Base-by-base conservation (phyloP, 1,140 invertebrate species). In the Orussus abietinus region DNA sequence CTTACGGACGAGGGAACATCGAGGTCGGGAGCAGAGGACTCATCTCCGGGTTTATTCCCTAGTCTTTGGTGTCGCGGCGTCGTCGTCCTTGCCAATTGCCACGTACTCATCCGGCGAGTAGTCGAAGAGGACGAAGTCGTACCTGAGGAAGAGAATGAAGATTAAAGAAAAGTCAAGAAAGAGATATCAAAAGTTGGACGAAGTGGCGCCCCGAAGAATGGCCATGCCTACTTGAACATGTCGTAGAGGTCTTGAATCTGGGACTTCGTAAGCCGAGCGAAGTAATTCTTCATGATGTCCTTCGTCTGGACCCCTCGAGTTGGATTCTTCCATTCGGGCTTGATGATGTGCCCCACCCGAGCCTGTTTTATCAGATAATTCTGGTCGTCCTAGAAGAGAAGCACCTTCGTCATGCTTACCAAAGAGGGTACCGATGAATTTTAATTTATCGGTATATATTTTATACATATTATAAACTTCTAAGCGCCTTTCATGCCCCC, bases 111-210 rank as follows among this genome's bases (percentile, higher is more conserved):
- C 75, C 36, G 87, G 75, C 37, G 83, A 83, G 55, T 91, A 92
- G 58, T 84, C 84, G 69, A 91, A 92, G 20, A 91, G 72, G 62
- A 86, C 80, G 69, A 92, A 92, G 68, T 92, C 89, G 55, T 88
- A 82, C 64, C 85, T 89, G 68, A 77, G 45, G 42, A 18, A 47
- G 49, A 51, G 35, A 49, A 29, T 34, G 40, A 28, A 19, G n/a
- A n/a, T n/a, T n/a, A n/a, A n/a, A n/a, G n/a, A n/a, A n/a, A n/a
- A n/a, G n/a, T n/a, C n/a, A n/a, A n/a, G n/a, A n/a, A n/a, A n/a
- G n/a, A n/a, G n/a, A n/a, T 15, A 7, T 15, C 17, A 13, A 4
- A 28, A 32, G 32, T 25, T 5, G 29, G 20, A 36, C 10, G n/a
- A 19, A 14, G 41, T 25, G 6, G 22, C 22, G 22, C 22, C 6